A percentile compares a stretch with the other conserved stretches of the same genome.
Conservation (phyloP, 2,113 vertebrate genomes). For the Ctenomys sociabilis region DNA sequence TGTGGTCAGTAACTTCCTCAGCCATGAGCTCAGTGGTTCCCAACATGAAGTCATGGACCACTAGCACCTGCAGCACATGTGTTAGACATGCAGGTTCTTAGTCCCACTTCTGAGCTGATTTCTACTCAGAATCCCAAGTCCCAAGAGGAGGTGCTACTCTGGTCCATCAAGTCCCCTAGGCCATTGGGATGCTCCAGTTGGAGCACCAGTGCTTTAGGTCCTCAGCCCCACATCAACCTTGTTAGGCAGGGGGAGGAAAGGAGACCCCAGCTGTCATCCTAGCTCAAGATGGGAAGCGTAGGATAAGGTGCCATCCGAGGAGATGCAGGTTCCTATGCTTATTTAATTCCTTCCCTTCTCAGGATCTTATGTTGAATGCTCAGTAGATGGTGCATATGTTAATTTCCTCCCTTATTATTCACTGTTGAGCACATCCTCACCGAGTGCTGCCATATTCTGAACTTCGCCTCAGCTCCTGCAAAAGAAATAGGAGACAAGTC, state of each 20-base stretch:
- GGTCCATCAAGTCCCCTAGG: not conserved
- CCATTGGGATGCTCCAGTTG: not conserved
- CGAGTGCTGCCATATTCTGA: not conserved
- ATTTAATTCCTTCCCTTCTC: not conserved
- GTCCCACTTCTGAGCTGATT: not conserved
- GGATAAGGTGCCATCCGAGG: not conserved
- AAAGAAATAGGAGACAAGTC: not conserved
- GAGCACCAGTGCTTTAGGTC: not conserved
- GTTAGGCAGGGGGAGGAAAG: too few species aligned
- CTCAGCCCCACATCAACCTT: not conserved
- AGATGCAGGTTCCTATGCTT: not conserved
- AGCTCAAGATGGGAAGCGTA: not conserved
- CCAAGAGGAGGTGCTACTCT: not conserved
- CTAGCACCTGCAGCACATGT: not conserved
- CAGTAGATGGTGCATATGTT: not conserved
- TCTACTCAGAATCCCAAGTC: not conserved
- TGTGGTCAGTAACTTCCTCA: accelerated
- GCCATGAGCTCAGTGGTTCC: not conserved
- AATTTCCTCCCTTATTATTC: not conserved
- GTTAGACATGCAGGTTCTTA: not conserved
- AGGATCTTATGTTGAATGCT: not conserved
- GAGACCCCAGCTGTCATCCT: not conserved
- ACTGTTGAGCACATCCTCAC: not conserved
- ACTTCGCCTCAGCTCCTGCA: not conserved
- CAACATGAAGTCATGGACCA: not conserved